Percentiles rank a stretch among this genome's conserved stretches.
These are phyloP conservation scores for Sebastiscus tertius DNA, from an alignment of 2,797 vertebrate species.

Conservation along the genomic window DNA sequence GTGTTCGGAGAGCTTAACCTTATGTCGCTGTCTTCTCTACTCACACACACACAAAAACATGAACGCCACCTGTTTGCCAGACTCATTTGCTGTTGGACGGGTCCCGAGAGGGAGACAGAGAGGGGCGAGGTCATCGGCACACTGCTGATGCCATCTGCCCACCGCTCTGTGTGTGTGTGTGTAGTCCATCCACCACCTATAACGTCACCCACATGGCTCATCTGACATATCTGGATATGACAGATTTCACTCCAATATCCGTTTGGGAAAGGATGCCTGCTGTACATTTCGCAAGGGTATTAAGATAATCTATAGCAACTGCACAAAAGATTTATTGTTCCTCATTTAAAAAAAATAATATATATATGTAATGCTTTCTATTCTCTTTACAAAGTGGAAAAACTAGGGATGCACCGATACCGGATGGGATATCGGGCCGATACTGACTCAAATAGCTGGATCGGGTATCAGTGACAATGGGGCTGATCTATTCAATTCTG, in stretches of 20 bases:
- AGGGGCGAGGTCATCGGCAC: constrained; percentile 50
- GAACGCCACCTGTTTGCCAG: constrained; percentile 60
- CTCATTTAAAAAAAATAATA: neutral
- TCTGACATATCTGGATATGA: constrained; percentile 41
- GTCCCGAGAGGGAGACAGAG: constrained; percentile 55
- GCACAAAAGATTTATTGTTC: neutral
- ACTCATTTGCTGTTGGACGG: constrained; percentile 46
- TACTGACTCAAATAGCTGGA: no score
- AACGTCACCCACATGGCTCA: constrained; percentile 41
- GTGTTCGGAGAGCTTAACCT: constrained; percentile 36
- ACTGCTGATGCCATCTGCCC: constrained; percentile 71
- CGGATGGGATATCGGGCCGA: no score
- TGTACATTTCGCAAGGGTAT: constrained; percentile 34
- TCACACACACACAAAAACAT: constrained; percentile 32
- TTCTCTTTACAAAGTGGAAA: no score
- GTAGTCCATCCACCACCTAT: constrained; percentile 19
- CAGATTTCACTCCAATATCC: constrained; percentile 48
- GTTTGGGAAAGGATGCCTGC: neutral
- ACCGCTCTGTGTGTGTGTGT: constrained; percentile 20
- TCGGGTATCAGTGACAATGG: no score
- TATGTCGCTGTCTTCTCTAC: constrained; percentile 9
- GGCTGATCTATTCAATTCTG: no score
- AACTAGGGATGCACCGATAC: no score
- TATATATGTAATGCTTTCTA: neutral
- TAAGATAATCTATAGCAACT: constrained; percentile 22